Conservation (phyloP, 2,113 vertebrate species). For the Spea multiplicata region DNA sequence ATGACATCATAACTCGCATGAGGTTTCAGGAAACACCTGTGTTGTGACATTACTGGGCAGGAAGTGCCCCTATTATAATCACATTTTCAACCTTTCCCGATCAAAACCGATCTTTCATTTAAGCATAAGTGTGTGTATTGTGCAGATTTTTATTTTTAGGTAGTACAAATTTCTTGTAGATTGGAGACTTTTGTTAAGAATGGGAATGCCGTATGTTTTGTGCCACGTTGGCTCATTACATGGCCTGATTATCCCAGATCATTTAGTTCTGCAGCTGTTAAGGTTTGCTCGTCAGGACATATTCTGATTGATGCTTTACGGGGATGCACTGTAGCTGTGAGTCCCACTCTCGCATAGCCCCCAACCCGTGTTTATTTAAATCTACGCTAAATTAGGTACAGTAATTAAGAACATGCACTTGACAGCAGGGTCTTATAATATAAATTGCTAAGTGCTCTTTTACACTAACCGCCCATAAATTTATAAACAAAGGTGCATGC, state of each 20-base stretch:
- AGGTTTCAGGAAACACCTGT: no score
- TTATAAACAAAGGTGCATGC: neutral
- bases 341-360: constrained; percentile 12
- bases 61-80: no score
- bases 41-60: no score
- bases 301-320: constrained; percentile 28
- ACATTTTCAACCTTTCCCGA: no score
- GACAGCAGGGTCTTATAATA: constrained; percentile 23
- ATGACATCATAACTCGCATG: no score
- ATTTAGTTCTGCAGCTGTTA: constrained; percentile 32
- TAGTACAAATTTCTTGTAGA: neutral
- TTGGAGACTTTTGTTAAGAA: neutral
- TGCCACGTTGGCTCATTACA: constrained; percentile 18
- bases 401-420: constrained; percentile 25
- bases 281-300: constrained; percentile 27
- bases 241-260: constrained; percentile 18
- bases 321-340: constrained; percentile 11
- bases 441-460: neutral
- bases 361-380: constrained; percentile 29
- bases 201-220: constrained; percentile 1
- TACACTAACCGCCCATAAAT: constrained; percentile 23
- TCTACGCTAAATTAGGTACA: constrained; percentile 26
- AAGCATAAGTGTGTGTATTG: no score
- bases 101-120: no score
- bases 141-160: no score